Conservation (phyloP, 2,113 vertebrate genomes). For the Baryphthengus martii region DNA sequence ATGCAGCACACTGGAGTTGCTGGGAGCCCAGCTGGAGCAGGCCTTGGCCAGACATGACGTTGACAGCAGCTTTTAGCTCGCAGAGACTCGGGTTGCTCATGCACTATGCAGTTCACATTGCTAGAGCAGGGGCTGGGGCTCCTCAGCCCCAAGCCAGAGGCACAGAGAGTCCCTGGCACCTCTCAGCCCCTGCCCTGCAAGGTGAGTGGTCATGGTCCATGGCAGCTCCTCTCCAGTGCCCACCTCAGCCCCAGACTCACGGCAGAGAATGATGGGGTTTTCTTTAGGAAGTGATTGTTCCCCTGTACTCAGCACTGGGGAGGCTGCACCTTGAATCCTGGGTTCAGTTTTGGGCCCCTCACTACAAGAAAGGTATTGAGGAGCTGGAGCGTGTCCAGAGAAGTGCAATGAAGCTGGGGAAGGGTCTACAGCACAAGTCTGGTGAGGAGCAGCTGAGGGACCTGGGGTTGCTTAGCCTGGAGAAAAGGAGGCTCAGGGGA, state of each 20-base stretch:
- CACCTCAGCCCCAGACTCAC: background rate
- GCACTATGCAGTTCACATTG: accelerated
- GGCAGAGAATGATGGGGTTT: background rate
- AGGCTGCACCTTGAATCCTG: too few species aligned
- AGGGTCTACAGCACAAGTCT: too few species aligned
- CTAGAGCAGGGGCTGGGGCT: too few species aligned
- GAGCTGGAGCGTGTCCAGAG: too few species aligned
- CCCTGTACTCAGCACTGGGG: background rate
- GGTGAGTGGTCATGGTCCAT: background rate
- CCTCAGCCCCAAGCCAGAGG: background rate
- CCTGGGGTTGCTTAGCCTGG: too few species aligned
- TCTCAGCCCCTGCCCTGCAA: background rate
- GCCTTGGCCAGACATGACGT: background rate
- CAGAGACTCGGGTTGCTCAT: background rate
- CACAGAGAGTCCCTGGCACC: background rate
- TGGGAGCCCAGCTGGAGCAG: background rate
- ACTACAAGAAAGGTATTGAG: too few species aligned
- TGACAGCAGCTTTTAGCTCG: background rate
- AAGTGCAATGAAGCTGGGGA: too few species aligned
- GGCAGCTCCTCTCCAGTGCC: background rate
- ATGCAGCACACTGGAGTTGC: background rate
- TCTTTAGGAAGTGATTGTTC: background rate
- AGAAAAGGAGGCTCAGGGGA: too few species aligned
- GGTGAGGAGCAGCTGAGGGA: too few species aligned
- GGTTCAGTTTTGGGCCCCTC: too few species aligned